Evolutionary conservation across 2,888 invertebrate species (phyloP).

Genomic region (Drosophila ezoana): DNA sequence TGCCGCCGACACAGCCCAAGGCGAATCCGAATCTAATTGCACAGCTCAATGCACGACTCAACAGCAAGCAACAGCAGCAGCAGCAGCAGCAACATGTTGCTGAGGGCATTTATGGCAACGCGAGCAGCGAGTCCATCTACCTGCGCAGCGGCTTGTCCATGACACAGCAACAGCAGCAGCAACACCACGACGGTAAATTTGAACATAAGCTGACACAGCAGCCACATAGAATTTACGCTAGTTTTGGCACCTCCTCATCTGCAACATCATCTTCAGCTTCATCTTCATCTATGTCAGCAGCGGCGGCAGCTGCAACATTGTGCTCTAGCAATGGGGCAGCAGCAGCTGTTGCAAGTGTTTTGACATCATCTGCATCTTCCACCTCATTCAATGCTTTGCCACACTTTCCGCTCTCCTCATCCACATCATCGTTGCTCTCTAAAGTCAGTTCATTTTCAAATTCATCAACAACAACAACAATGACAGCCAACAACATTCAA

Average conservation of each 20-base stretch:
- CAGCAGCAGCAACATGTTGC: conserved; percentile 65
- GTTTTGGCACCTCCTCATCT: conserved; percentile 82
- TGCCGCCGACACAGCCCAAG: conserved; percentile 83
- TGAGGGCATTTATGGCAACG: conserved; percentile 81
- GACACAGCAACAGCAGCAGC: conserved; percentile 79
- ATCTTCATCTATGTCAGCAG: conserved; percentile 79
- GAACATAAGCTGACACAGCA: conserved; percentile 72
- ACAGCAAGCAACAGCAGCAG: conserved; percentile 79
- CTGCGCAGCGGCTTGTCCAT: conserved; percentile 68
- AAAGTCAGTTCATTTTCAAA: conserved; percentile 82
- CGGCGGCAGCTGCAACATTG: conserved; percentile 82
- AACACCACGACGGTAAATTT: conserved; percentile 85
- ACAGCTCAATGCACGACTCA: conserved; percentile 84
- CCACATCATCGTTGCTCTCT: conserved; percentile 82
- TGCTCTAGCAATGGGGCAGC: conserved; percentile 33
- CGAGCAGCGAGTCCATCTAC: conserved; percentile 64
- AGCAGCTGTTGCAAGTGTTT: conserved; percentile 61
- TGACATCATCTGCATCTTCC: conserved; percentile 58
- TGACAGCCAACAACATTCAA: conserved; percentile 50
- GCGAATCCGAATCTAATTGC: conserved; percentile 84
- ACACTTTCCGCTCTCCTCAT: conserved; percentile 83
- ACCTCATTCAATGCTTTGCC: conserved; percentile 82
- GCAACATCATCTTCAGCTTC: conserved; percentile 46
- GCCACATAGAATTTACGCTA: conserved; percentile 84
- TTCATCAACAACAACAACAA: conserved; percentile 60